Conservation (phyloP, 2,113 vertebrate genomes). For the Pteronura brasiliensis region DNA sequence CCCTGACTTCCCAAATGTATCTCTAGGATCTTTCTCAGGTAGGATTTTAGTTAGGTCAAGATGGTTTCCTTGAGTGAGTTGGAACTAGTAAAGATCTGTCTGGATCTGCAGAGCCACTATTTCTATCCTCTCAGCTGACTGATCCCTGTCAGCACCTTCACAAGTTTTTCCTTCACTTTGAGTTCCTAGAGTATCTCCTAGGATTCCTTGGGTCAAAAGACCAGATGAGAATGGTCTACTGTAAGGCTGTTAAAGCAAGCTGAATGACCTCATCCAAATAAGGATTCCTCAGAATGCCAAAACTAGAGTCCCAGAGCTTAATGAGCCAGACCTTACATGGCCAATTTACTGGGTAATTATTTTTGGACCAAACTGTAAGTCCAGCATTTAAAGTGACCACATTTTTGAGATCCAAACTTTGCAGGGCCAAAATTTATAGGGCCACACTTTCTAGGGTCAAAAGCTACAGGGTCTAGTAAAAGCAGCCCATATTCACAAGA, state of each 20-base stretch:
- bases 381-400: not conserved
- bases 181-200: not conserved
- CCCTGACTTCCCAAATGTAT: not conserved
- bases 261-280: not conserved
- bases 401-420: conserved; percentile 37
- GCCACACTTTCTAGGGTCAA: not conserved
- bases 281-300: not conserved
- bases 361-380: not conserved
- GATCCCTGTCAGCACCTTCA: not conserved
- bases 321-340: not conserved
- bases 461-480: not conserved
- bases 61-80: not conserved
- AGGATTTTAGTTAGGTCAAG: not conserved
- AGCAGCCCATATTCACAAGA: conserved; percentile 17
- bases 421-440: not conserved
- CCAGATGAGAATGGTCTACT: not conserved
- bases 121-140: not conserved
- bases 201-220: not conserved
- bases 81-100: not conserved
- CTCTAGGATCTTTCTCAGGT: not conserved
- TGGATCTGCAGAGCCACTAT: not conserved
- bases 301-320: not conserved
- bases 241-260: not conserved
- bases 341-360: not conserved
- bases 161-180: not conserved